phyloP scores from a whole-genome alignment of 2,113 vertebrate species.

The Microtus ochrogaster region DNA sequence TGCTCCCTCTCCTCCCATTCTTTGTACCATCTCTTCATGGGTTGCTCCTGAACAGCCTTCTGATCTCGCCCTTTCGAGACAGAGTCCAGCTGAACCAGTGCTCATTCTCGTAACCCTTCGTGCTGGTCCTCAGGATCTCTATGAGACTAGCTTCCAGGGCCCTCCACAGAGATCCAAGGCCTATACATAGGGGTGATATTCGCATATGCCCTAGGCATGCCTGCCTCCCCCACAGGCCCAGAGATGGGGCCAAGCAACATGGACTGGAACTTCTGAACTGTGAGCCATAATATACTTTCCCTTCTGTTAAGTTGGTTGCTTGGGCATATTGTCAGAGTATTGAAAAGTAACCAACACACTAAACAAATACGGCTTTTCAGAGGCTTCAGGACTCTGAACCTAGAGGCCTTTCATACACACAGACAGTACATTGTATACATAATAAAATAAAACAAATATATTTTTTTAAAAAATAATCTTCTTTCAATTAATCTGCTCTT shows the following conservation, averaged over 20 bases:
- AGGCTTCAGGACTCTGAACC: not conserved
- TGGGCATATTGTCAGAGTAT: not conserved
- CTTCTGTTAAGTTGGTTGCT: not conserved
- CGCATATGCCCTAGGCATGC: not conserved
- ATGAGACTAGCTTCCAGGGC: not conserved
- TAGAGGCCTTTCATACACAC: not conserved
- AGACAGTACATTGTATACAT: no score
- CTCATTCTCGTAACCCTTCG: not conserved
- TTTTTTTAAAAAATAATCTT: not conserved
- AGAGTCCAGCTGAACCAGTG: not conserved
- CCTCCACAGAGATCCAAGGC: not conserved
- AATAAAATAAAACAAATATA: no score
- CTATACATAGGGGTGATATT: no score
- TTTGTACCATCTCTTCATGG: not conserved
- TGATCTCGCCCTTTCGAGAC: not conserved
- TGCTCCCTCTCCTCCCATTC: not conserved
- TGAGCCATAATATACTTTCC: not conserved
- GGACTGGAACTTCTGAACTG: not conserved
- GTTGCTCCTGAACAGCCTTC: not conserved
- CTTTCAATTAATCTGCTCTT: not conserved
- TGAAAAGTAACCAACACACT: not conserved
- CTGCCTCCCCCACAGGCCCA: not conserved
- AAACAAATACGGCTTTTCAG: not conserved
- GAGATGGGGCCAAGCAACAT: not conserved
- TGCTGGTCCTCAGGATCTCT: not conserved